A percentile compares a stretch with the other conserved stretches of the same genome.
Conservation (phyloP, 2,113 vertebrate genomes). For the Xiphophorus couchianus region DNA sequence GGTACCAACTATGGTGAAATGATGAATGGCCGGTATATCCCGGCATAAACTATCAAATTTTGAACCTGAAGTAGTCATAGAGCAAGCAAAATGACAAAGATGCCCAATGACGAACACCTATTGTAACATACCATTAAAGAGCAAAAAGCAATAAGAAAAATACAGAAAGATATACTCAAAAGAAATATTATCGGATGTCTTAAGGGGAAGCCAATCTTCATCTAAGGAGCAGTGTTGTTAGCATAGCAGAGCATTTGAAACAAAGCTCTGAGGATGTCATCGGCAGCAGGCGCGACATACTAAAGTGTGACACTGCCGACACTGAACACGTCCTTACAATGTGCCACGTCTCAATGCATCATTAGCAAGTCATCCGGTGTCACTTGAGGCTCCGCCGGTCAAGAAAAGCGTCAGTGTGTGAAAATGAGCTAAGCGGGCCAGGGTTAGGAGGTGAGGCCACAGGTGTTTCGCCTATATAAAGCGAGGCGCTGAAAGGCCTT, state of each 20-base stretch:
- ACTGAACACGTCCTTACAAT: constrained; percentile 58
- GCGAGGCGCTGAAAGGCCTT: constrained; percentile 41
- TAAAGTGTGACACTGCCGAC: constrained; percentile 30
- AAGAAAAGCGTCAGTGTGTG: constrained; percentile 61
- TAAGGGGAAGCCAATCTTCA: not conserved
- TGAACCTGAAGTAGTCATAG: no score
- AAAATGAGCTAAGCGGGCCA: constrained; percentile 42
- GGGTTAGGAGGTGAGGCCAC: constrained; percentile 34
- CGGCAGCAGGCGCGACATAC: constrained; percentile 52
- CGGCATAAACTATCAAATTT: no score
- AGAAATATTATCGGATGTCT: not conserved
- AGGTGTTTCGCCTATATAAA: constrained; percentile 45
- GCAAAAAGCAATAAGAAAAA: not conserved
- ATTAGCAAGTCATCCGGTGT: constrained; percentile 56
- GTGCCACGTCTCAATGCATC: constrained; percentile 15
- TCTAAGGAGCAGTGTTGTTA: not conserved
- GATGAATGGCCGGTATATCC: no score
- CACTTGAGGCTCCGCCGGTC: constrained; percentile 40
- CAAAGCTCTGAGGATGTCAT: constrained; percentile 42
- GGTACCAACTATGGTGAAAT: no score
- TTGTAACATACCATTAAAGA: not conserved
- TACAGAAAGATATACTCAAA: not conserved
- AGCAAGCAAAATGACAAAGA: no score
- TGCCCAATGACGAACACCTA: no score
- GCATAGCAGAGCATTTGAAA: constrained; percentile 10